Percentiles rank a stretch among this genome's conserved stretches.
Evolutionary conservation across 2,113 vertebrate species (phyloP).

Genomic region (Ophthalmolycus amberensis): DNA sequence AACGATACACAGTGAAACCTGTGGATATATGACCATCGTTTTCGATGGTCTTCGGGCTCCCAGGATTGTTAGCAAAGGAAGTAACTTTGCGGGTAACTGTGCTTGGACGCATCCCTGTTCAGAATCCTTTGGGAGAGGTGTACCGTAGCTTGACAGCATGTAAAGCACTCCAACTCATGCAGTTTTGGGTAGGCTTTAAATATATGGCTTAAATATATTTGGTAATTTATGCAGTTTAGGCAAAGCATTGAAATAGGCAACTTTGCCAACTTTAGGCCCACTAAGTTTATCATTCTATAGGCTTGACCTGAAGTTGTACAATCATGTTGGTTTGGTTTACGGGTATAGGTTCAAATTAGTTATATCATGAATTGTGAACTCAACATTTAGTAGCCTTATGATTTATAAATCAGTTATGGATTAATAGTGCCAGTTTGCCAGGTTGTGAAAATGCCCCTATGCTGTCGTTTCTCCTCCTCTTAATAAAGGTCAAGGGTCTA

Average conservation of each 20-base stretch:
- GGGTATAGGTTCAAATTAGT: not conserved
- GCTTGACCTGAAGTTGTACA: not conserved
- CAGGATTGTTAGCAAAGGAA: not conserved
- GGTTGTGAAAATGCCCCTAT: not conserved
- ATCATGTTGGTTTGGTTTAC: not conserved
- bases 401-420: not conserved
- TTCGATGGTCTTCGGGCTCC: conserved; percentile 80
- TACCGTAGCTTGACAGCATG: not conserved
- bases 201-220: not conserved
- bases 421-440: not conserved
- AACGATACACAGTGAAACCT: conserved; percentile 54
- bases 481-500: not conserved
- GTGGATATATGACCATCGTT: conserved; percentile 81
- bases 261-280: not conserved
- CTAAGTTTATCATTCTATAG: not conserved
- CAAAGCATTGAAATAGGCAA: not conserved
- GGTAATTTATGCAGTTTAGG: not conserved
- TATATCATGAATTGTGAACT: not conserved
- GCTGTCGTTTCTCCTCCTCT: not conserved
- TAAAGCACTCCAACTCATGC: not conserved
- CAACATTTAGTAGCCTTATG: not conserved
- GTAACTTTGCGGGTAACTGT: conserved; percentile 21
- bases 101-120: not conserved
- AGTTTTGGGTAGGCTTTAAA: not conserved
- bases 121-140: not conserved